Base-by-base conservation (phyloP, 2,888 invertebrate species). In the Ischnura elegans region DNA sequence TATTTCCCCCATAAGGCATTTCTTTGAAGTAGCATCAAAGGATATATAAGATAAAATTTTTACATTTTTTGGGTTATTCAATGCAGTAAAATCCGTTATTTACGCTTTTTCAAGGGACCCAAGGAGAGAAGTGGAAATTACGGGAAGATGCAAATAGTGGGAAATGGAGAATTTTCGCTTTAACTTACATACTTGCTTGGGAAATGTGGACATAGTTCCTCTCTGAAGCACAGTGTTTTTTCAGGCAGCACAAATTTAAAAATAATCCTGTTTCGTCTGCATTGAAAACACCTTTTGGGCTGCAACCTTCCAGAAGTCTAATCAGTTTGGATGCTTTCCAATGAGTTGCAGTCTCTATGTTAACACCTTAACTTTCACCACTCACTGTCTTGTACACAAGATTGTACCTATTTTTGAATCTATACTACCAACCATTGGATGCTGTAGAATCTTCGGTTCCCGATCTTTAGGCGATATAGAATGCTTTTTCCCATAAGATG, bases 321-420 rank as follows among this genome's bases (percentile, higher is more conserved):
- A 25, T 45, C 29, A 47, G 25, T 61, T 13, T 19, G 3, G 29
- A 19, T 10, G 36, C 46, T 16, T 21, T 87, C 87, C 87, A 87
- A 1, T 6, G 13, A 19, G 46, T 29, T 10, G 29, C 47, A 3
- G n/a, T 36, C 29, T 8, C 87, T 0, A n/a, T 5, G n/a, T 87
- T 16, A 87, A 87, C 29, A 36, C 0, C 13, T 2, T 21, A 10
- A 0, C 10, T n/a, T 87, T n/a, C 29, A 10, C 87, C n/a, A 47
- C 0, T 3, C 29, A 43, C 47, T 29, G n/a, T 29, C 51, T 47
- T 47, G 47, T 51, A 51, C 10, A 87, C 47, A 8, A 87, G 29
- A 87, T 47, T 47, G 19, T 47, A 36, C 10, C 10, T n/a, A 25
- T 87, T 87, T 87, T 87, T 87, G 47, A 87, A 87, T 29, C 87